Base-by-base conservation (phyloP, 1,140 invertebrate species). In the Heliconius himera region DNA sequence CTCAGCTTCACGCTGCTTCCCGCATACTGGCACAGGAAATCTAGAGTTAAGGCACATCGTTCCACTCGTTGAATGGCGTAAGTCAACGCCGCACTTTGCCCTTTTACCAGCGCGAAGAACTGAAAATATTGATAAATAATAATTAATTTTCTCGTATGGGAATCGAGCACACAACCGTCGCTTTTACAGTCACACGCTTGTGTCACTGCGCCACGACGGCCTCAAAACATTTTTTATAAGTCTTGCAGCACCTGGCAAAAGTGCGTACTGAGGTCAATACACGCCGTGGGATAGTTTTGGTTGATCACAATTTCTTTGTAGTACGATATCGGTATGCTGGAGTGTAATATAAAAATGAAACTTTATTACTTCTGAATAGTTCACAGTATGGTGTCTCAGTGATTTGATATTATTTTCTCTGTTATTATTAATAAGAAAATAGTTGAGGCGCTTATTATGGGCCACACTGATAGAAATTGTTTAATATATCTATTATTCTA, bases 171-270 rank as follows among this genome's bases (percentile, higher is more conserved):
- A 46, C 41, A 16, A 46, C 41, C 41, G 13, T 16, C 13, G 13
- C 4, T 3, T 4, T 46, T 46, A 46, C 41, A 46, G 41, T 46
- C 41, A 46, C 41, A 3, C 41, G 41, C 13, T 46, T 46, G 4
- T 46, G 13, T 0, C 13, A 16, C 41, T 46, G 41, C 13, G 13
- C 4, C 13, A 46, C 41, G 0, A 16, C 3, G 41, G 41, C 4
- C 0, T 46, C 41, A 3, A 3, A 46, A 46, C 13, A 46, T 11
- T 46, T 46, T 46, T 70, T 70, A 72, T 84, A 70, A 81, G 76
- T 80, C 78, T 82, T 73, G 82, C 78, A 83, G 74, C 82, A 84
- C 75, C 82, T 87, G 86, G 78, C 76, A 72, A 73, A 72, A 36
- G 73, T 74, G 76, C 77, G 78, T 70, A 74, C 46, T 77, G 78